Conservation (phyloP, 2,888 invertebrate genomes). For the Rhabditoides inermis region DNA sequence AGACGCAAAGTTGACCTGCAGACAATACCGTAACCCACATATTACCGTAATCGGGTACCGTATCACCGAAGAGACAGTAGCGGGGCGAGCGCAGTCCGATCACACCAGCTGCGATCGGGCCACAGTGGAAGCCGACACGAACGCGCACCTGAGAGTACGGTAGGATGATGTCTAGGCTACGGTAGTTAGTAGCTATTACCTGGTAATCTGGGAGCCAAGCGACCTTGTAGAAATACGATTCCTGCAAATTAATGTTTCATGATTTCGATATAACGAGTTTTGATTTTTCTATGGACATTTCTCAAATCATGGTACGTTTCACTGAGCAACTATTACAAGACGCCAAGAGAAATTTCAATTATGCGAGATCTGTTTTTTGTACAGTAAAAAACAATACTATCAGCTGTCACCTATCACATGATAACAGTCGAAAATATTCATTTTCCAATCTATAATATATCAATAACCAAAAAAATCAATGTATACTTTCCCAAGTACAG, state of each 20-base stretch:
- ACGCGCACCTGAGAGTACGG: constrained; percentile 38
- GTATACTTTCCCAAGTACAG: no score
- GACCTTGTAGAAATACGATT: constrained; percentile 29
- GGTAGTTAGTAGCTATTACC: constrained; percentile 6
- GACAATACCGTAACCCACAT: constrained; percentile 5
- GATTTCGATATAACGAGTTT: not conserved
- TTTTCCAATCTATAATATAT: no score
- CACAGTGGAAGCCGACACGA: constrained; percentile 44
- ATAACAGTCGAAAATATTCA: no score
- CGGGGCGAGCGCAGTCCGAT: constrained; percentile 43
- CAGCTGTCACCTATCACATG: no score
- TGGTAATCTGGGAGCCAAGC: not conserved
- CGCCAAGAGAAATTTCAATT: no score
- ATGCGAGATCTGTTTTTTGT: no score
- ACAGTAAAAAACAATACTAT: no score
- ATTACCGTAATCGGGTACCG: constrained; percentile 18
- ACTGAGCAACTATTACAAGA: no score
- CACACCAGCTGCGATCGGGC: constrained; percentile 46
- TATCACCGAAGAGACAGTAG: constrained; percentile 49
- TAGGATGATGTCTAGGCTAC: constrained; percentile 10
- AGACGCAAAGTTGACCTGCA: constrained; percentile 49
- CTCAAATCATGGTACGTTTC: no score
- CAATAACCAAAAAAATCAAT: no score
- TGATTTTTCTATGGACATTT: not conserved
- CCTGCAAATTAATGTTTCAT: constrained; percentile 5